Evolutionary conservation across 1,140 invertebrate genomes (phyloP).

Genomic region (Pseudobourletiella spinata): DNA sequence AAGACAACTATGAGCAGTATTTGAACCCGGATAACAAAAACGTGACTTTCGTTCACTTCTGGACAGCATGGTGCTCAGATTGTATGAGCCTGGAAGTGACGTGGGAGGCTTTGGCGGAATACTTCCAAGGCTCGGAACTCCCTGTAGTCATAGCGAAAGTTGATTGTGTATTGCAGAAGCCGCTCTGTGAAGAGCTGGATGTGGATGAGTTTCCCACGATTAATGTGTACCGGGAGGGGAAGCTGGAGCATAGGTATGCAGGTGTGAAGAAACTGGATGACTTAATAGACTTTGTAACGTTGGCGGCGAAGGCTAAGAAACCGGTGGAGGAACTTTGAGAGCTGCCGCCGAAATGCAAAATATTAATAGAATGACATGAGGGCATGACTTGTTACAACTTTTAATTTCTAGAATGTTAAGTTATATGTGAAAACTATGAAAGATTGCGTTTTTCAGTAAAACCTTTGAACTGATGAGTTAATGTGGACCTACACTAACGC

Average conservation of each 20-base stretch:
- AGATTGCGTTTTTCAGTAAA: no score
- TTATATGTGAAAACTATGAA: no score
- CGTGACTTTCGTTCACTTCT: slow-evolving; percentile 25
- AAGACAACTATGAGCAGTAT: slow-evolving; percentile 33
- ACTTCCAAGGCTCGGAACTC: slow-evolving; percentile 46
- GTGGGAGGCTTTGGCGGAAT: slow-evolving; percentile 60
- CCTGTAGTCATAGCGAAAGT: slow-evolving; percentile 57
- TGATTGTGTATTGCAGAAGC: slow-evolving; percentile 56
- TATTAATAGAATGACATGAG: no score
- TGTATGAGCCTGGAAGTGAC: slow-evolving; percentile 48
- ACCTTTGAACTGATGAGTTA: no score
- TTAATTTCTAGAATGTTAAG: no score
- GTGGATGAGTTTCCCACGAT: slow-evolving; percentile 40
- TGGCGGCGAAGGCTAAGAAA: neutral
- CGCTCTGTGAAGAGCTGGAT: slow-evolving; percentile 57
- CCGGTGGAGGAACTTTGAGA: neutral
- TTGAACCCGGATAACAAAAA: slow-evolving; percentile 21
- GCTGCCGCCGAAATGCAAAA: no score
- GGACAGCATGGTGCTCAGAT: slow-evolving; percentile 27
- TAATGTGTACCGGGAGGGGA: slow-evolving; percentile 23
- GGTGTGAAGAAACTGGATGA: slow-evolving; percentile 21
- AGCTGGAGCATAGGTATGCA: slow-evolving; percentile 15
- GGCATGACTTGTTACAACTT: no score
- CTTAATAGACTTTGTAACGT: slow-evolving; percentile 11
- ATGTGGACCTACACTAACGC: no score